Base-by-base conservation (phyloP, 2,888 invertebrate species). In the Andrena trimmerana region DNA sequence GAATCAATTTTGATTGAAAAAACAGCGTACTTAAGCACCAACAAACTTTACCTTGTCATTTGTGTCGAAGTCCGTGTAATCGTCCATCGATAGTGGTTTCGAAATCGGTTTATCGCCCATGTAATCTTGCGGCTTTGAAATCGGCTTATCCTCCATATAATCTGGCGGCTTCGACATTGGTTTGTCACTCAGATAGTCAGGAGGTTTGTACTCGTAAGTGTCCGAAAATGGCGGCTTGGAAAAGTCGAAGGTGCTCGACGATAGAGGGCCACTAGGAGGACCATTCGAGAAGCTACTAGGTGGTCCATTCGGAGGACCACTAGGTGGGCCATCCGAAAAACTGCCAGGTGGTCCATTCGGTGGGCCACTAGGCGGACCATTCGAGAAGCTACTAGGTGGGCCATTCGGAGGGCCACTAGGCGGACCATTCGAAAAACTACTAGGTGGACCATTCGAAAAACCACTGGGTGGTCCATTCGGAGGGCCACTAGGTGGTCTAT, bases 121-220 rank as follows among this genome's bases (percentile, higher is more conserved):
- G 29, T 80, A 87, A 63, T 85, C 74, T n/a, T 79, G 54, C 1
- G 88, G 88, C 7, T 76, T 83, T 0, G 89, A 63, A 5, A 76
- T 78, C 27, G 88, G 84, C 63, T 88, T 69, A 72, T 74, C 87
- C 10, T 54, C 69, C 5, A 80, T 16, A n/a, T 80, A 86, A 36
- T 83, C 72, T 0, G 81, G 66, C 1, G 88, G 86, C 4, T 78
- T 81, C 0, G 87, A 52, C 1, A 71, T 78, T 29, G 87, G 82
- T 68, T 87, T 63, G 71, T 77, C 84, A 24, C 63, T 77, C 4
- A 78, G n/a, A n/a, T 70, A 85, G 33, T 78, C 76, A 0, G 83
- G 67, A 0, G 88, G 88, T 13, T 77, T 78, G 48, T 91, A 91
- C 68, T 91, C 89, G 60, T 87, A 91, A 16, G 59, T 75, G 29